Percentiles rank a stretch among this genome's conserved stretches.
phyloP scores from a whole-genome alignment of 1,140 invertebrate genomes.

The Drosophila serrata region DNA sequence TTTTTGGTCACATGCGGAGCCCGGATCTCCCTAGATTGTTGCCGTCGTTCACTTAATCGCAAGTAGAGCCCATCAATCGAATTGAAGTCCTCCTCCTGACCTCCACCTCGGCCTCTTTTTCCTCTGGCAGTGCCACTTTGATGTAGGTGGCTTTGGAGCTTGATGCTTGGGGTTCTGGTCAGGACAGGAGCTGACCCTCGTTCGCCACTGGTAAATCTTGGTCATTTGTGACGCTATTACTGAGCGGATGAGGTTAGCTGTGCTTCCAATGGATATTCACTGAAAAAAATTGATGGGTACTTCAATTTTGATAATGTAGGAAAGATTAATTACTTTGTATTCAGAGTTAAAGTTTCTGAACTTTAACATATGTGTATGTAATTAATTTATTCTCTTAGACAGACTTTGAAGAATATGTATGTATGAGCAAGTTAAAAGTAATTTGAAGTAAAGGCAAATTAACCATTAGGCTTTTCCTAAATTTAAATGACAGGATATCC shows the following conservation, averaged over 20 bases:
- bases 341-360: too few species aligned
- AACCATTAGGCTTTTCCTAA: too few species aligned
- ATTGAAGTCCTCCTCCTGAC: slow-evolving; percentile 61
- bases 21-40: slow-evolving; percentile 12
- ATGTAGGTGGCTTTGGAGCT: slow-evolving; percentile 37
- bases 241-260: slow-evolving; percentile 22
- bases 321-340: background rate
- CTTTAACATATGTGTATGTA: too few species aligned
- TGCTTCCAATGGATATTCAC: background rate
- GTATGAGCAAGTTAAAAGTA: background rate
- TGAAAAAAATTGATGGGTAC: background rate
- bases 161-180: slow-evolving; percentile 26
- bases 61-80: slow-evolving; percentile 77
- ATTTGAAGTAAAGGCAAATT: background rate
- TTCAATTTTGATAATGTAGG: too few species aligned
- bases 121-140: slow-evolving; percentile 23
- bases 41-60: slow-evolving; percentile 46
- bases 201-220: slow-evolving; percentile 64
- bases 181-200: slow-evolving; percentile 51
- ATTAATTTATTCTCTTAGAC: too few species aligned
- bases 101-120: background rate
- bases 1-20: slow-evolving; percentile 19
- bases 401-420: background rate
- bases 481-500: background rate
- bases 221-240: slow-evolving; percentile 78